Percentiles rank a stretch among this genome's conserved stretches.
Evolutionary conservation across 1,140 invertebrate species (phyloP).

Genomic region (Zophobas atratus): DNA sequence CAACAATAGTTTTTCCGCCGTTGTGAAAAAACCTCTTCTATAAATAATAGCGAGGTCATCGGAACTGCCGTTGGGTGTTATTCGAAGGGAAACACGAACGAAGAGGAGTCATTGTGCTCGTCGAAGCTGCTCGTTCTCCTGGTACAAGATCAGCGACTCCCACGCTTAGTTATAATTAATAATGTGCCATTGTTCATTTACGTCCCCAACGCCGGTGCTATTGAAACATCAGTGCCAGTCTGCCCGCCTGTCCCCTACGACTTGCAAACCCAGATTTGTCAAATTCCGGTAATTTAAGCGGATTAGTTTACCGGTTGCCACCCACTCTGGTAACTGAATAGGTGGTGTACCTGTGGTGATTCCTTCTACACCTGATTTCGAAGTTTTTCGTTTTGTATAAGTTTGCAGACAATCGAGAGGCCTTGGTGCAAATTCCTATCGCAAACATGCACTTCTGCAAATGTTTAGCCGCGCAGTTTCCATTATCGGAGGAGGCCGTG

Average conservation of each 20-base stretch:
- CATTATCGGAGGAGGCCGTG: background rate
- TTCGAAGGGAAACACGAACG: conserved; percentile 41
- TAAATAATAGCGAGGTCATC: conserved; percentile 40
- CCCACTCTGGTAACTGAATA: background rate
- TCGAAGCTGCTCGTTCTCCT: conserved; percentile 31
- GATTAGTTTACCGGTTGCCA: background rate
- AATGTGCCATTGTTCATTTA: conserved; percentile 45
- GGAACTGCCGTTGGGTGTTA: conserved; percentile 39
- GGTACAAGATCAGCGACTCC: conserved; percentile 44
- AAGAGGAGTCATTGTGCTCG: conserved; percentile 46
- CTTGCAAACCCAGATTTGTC: background rate
- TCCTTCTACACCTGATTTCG: conserved; percentile 1
- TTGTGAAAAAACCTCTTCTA: conserved; percentile 34
- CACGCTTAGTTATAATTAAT: conserved; percentile 49
- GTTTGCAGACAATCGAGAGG: conserved; percentile 3
- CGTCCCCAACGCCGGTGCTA: conserved; percentile 10
- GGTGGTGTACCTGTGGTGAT: background rate
- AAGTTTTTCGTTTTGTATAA: background rate
- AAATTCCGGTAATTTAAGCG: background rate
- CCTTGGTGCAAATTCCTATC: conserved; percentile 16
- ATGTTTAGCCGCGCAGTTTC: background rate
- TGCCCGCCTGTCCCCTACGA: conserved; percentile 4
- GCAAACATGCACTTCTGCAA: conserved; percentile 16
- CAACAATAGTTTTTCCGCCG: conserved; percentile 11
- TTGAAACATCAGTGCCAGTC: conserved; percentile 30